Percentiles rank a stretch among this genome's conserved stretches.
These are phyloP conservation scores for Diploscapter pachys DNA, from an alignment of 1,140 invertebrate species.

Conservation along the genomic window DNA sequence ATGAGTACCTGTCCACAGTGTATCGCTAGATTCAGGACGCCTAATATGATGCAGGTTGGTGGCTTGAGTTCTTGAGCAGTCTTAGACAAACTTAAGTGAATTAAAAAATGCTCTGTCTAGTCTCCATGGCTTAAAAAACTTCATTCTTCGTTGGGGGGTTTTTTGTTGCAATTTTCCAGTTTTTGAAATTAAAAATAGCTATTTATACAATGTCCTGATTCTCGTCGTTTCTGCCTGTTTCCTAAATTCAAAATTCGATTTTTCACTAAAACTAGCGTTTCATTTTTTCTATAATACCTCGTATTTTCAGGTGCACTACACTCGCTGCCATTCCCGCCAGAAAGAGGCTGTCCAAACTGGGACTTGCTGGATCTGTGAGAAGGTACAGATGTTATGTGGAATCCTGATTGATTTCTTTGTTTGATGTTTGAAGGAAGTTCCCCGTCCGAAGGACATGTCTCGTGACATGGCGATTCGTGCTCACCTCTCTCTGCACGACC, in stretches of 20 bases:
- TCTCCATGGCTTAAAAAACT: too few relatives aligned
- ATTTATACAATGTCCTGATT: too few relatives aligned
- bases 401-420: background rate
- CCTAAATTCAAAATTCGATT: too few relatives aligned
- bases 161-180: too few relatives aligned
- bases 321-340: background rate
- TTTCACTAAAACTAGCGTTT: background rate
- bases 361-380: slow-evolving; percentile 28
- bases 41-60: slow-evolving; percentile 13
- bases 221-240: too few relatives aligned
- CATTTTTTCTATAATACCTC: background rate
- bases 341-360: background rate
- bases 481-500: slow-evolving; percentile 9
- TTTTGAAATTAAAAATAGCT: too few relatives aligned
- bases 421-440: background rate
- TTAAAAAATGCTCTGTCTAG: background rate
- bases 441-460: background rate
- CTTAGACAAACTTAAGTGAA: background rate
- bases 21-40: slow-evolving; percentile 5
- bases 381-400: slow-evolving; percentile 17
- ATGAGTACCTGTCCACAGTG: slow-evolving; percentile 12
- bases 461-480: background rate
- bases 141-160: too few relatives aligned
- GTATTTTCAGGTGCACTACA: slow-evolving; percentile 21
- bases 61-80: background rate